A percentile compares a stretch with the other conserved stretches of the same genome.
These are phyloP conservation scores for Chrysochloris asiatica DNA, from an alignment of 2,113 vertebrate species.

Conservation along the genomic window DNA sequence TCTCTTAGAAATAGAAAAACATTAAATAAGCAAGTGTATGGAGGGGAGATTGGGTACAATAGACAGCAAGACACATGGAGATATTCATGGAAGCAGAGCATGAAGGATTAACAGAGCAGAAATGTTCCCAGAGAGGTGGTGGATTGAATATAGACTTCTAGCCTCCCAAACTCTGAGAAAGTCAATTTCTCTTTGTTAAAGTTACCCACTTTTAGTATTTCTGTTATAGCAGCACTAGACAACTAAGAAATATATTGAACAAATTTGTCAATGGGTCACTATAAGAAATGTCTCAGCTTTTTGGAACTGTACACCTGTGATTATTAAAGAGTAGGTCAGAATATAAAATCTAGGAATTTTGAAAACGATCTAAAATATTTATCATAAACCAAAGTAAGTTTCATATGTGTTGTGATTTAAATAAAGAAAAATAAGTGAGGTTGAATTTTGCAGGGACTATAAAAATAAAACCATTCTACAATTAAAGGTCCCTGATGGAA, in stretches of 20 bases:
- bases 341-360: background rate
- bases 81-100: background rate
- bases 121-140: background rate
- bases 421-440: background rate
- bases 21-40: background rate
- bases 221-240: background rate
- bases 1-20: background rate
- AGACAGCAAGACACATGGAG: background rate
- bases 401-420: conserved; percentile 1
- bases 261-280: background rate
- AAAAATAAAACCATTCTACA: too few relatives aligned
- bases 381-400: background rate
- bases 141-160: background rate
- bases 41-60: background rate
- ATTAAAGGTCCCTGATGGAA: too few relatives aligned
- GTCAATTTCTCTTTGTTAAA: background rate
- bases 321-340: background rate
- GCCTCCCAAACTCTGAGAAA: background rate
- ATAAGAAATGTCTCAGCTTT: background rate
- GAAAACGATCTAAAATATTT: background rate
- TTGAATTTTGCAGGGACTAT: background rate
- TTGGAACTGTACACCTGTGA: background rate
- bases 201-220: background rate
- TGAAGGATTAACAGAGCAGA: background rate
- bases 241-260: background rate